phyloP scores from a whole-genome alignment of 1,140 invertebrate genomes.

The Drosophila novamexicana region DNA sequence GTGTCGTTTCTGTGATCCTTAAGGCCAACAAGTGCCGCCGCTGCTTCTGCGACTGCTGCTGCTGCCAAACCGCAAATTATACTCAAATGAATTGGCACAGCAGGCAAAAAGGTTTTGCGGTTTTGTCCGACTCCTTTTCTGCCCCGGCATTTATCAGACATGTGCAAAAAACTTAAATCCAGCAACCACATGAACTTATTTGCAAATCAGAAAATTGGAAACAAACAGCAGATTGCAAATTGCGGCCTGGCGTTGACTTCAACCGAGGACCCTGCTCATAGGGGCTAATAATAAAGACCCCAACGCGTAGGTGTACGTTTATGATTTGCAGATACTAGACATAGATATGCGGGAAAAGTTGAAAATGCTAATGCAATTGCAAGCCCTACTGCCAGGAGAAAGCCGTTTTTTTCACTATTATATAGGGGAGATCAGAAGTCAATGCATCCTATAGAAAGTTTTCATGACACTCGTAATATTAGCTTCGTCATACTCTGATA shows the following conservation, averaged over 20 bases:
- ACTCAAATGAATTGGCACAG: slow-evolving; percentile 71
- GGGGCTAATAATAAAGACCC: slow-evolving; percentile 3
- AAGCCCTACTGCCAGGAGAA: background rate
- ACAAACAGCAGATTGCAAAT: slow-evolving; percentile 69
- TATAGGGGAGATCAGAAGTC: too few species aligned
- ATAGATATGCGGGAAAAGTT: background rate
- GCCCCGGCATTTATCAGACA: slow-evolving; percentile 5
- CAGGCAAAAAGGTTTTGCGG: slow-evolving; percentile 65
- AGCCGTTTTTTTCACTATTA: background rate
- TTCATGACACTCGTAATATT: too few species aligned
- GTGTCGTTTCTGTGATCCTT: slow-evolving; percentile 64
- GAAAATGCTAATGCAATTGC: background rate
- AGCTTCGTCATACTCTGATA: too few species aligned
- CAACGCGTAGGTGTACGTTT: slow-evolving; percentile 3
- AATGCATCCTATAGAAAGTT: too few species aligned
- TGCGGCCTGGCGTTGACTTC: slow-evolving; percentile 24
- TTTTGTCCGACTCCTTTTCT: slow-evolving; percentile 29
- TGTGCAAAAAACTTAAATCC: slow-evolving; percentile 23
- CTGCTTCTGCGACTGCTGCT: slow-evolving; percentile 14
- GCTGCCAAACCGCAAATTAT: slow-evolving; percentile 68
- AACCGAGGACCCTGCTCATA: slow-evolving; percentile 9
- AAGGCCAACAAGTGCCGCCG: slow-evolving; percentile 58
- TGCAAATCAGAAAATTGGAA: slow-evolving; percentile 9
- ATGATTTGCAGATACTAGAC: background rate
- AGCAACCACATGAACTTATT: slow-evolving; percentile 44